These are phyloP conservation scores for Micoletzkya japonica DNA, from an alignment of 2,888 invertebrate species.

Conservation along the genomic window DNA sequence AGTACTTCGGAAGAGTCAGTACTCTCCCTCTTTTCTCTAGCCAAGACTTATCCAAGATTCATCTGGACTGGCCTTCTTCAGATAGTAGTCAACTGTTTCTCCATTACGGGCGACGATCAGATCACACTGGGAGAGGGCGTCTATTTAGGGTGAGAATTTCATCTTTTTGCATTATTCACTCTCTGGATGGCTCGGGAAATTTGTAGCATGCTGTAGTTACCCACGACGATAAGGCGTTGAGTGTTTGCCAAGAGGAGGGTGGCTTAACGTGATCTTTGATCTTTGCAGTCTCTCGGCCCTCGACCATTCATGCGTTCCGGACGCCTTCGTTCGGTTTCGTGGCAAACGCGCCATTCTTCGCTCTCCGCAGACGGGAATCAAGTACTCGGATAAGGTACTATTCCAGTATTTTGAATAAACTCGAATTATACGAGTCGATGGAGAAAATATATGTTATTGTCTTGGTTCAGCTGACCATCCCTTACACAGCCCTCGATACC, in stretches of 20 bases:
- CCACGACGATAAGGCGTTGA: too few relatives aligned
- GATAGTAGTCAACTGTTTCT: conserved; percentile 35
- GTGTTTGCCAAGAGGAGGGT: too few relatives aligned
- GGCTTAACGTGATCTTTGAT: not conserved
- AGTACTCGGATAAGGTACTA: too few relatives aligned
- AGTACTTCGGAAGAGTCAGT: conserved; percentile 23
- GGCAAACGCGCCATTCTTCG: conserved; percentile 35
- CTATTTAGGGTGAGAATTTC: conserved; percentile 36
- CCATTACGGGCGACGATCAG: conserved; percentile 29
- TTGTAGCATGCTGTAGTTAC: too few relatives aligned
- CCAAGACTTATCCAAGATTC: too few relatives aligned
- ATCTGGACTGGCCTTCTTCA: conserved; percentile 9
- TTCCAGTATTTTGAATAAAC: not conserved
- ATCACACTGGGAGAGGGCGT: conserved; percentile 32
- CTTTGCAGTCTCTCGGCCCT: conserved; percentile 34
- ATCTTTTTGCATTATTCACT: too few relatives aligned
- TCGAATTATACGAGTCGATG: not conserved
- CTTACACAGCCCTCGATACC: conserved; percentile 25
- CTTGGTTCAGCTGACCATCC: conserved; percentile 20
- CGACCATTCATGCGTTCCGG: conserved; percentile 37
- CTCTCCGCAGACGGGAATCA: conserved; percentile 26
- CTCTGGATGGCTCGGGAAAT: too few relatives aligned
- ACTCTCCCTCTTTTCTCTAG: not conserved
- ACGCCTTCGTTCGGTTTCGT: conserved; percentile 35
- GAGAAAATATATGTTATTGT: too few relatives aligned